These are phyloP conservation scores for Cydia splendana DNA, from an alignment of 1,140 invertebrate genomes.

Conservation along the genomic window DNA sequence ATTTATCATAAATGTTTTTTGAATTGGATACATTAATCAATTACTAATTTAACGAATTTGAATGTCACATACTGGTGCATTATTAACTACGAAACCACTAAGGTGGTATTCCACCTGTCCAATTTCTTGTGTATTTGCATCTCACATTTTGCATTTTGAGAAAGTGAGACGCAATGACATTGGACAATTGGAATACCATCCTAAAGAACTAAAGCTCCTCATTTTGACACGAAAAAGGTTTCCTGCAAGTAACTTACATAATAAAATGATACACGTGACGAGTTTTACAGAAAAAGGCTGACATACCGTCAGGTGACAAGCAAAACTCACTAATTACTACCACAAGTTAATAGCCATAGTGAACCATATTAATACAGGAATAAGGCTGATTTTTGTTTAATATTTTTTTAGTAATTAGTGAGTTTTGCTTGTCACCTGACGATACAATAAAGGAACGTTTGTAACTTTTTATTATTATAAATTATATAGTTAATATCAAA, in stretches of 20 bases:
- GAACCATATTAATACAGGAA: too few relatives aligned
- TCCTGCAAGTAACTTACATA: background rate
- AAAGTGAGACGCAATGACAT: too few relatives aligned
- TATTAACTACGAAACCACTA: background rate
- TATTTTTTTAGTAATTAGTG: too few relatives aligned
- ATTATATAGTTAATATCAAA: background rate
- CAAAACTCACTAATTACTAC: too few relatives aligned
- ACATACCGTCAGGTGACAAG: too few relatives aligned
- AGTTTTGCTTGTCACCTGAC: too few relatives aligned
- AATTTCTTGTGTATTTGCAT: too few relatives aligned
- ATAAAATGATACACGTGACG: background rate
- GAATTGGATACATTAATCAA: constrained; percentile 22
- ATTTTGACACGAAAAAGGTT: background rate
- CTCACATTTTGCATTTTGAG: too few relatives aligned
- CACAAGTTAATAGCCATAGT: too few relatives aligned
- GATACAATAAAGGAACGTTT: background rate
- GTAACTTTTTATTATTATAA: background rate
- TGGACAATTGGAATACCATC: too few relatives aligned
- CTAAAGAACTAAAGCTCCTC: background rate
- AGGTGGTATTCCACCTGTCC: too few relatives aligned
- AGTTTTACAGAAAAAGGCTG: background rate
- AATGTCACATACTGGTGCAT: constrained; percentile 8
- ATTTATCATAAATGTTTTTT: constrained; percentile 24
- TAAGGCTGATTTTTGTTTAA: too few relatives aligned
- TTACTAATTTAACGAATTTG: background rate